Base-by-base conservation (phyloP, 2,797 vertebrate species). In the Toxotes lorentzi region DNA sequence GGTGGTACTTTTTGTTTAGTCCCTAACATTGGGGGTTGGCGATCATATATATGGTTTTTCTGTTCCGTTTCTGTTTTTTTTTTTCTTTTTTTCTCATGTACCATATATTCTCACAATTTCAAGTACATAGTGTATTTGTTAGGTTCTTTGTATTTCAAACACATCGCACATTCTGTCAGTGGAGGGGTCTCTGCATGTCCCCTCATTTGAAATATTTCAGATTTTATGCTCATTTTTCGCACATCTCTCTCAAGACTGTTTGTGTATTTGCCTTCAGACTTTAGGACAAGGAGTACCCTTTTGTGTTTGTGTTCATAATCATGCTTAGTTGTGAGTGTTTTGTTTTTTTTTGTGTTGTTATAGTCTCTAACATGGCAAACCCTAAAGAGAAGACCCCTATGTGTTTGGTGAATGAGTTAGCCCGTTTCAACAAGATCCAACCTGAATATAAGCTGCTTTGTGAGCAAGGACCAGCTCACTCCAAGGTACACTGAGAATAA, bases 321-420 rank as follows among this genome's bases (percentile, higher is more conserved):
- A 17, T 53, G 3, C 16, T 65, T 34, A 24, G 2, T 43, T 83
- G 6, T 70, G 67, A 75, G 0, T 30, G 24, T 45, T 30, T 65
- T 24, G 5, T 67, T 83, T 78, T 48, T 30, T 76, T 56, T 67
- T 40, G 16, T 66, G 81, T 91, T 74, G 4, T 86, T 94, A 78
- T 91, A 99, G 97, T 96, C 95, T 95, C 96, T 94, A 97, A 97
- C 97, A 97, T 98, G 97, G 97, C 97, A 98, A 97, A 99, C 96
- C 96, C 97, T 96, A 99, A 98, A 97, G 97, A 98, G 97, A 98
- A 99, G 96, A 99, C 96, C 94, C 96, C 97, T 62, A 96, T 98
- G 97, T 98, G 97, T 97, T 95, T 99, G 95, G 97, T 98, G 96
- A 99, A 98, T 97, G 97, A 99, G 96, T 97, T 98, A 96, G 97